Conservation (phyloP, 2,888 invertebrate species). For the Caenorhabditis macrosperma region DNA sequence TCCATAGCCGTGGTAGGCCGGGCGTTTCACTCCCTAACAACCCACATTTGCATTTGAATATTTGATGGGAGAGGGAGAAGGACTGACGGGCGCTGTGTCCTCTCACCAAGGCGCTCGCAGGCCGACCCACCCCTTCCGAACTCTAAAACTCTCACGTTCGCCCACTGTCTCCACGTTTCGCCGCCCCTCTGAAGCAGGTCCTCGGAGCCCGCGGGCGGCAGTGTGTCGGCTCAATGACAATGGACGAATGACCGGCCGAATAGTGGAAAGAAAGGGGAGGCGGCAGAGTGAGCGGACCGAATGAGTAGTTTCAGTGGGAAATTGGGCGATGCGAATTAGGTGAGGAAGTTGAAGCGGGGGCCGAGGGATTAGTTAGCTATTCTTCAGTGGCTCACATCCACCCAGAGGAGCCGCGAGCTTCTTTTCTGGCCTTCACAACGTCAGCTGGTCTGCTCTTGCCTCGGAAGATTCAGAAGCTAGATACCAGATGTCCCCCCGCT, state of each 20-base stretch:
- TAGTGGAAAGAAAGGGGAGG: background rate
- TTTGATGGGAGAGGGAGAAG: conserved; percentile 9
- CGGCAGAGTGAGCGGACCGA: background rate
- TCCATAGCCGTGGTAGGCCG: background rate
- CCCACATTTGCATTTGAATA: conserved; percentile 56
- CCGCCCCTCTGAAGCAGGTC: too few relatives aligned
- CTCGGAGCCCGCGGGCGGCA: background rate
- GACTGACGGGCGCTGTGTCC: conserved; percentile 12
- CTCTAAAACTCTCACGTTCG: background rate
- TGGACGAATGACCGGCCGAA: background rate
- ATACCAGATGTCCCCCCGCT: background rate
- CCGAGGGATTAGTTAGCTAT: background rate
- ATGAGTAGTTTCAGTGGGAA: background rate
- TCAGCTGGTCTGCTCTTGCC: conserved; percentile 1
- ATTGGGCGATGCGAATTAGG: conserved; percentile 5
- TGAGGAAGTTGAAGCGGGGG: background rate
- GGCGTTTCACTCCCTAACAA: conserved; percentile 36
- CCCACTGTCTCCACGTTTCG: background rate
- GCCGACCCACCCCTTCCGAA: background rate
- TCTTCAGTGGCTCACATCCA: too few relatives aligned
- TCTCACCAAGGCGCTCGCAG: background rate
- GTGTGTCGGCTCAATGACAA: conserved; percentile 6
- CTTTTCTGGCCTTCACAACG: too few relatives aligned
- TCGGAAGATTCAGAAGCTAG: background rate
- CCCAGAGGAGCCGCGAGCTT: background rate